phyloP scores from a whole-genome alignment of 2,888 invertebrate genomes.

The Tetragnatha montana region DNA sequence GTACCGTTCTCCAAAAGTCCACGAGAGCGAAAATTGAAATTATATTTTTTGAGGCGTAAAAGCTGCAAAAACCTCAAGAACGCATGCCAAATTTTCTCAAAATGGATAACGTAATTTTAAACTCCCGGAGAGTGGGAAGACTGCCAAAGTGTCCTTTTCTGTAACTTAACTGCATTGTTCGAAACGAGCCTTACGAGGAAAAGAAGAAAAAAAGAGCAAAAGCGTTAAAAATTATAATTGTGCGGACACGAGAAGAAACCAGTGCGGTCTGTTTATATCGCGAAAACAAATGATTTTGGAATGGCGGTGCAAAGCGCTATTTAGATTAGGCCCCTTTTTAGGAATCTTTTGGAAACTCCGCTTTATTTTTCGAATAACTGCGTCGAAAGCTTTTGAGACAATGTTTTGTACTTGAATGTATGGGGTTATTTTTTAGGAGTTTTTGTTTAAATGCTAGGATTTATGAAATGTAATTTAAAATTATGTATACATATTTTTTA shows the following conservation, averaged over 20 bases:
- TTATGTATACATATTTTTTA: too few species aligned
- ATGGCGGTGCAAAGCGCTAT: not conserved
- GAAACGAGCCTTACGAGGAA: not conserved
- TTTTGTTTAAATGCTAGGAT: too few species aligned
- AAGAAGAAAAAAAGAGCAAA: not conserved
- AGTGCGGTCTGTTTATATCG: not conserved
- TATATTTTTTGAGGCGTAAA: not conserved
- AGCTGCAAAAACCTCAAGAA: not conserved
- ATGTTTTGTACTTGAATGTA: too few species aligned
- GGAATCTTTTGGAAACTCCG: not conserved
- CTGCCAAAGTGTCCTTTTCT: not conserved
- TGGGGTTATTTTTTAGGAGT: too few species aligned
- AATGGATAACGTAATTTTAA: slow-evolving; percentile 1
- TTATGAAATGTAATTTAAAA: too few species aligned
- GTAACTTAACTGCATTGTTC: not conserved
- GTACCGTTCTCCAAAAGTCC: not conserved
- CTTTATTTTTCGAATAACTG: not conserved
- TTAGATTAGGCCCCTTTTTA: not conserved
- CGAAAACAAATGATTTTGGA: not conserved
- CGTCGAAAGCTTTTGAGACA: too few species aligned
- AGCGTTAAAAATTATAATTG: not conserved
- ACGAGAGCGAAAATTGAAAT: not conserved
- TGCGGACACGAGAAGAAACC: not conserved
- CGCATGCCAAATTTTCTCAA: not conserved
- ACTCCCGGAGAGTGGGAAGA: not conserved